Evolutionary conservation across 2,888 invertebrate species (phyloP).

Genomic region (Microctonus hyperodae): DNA sequence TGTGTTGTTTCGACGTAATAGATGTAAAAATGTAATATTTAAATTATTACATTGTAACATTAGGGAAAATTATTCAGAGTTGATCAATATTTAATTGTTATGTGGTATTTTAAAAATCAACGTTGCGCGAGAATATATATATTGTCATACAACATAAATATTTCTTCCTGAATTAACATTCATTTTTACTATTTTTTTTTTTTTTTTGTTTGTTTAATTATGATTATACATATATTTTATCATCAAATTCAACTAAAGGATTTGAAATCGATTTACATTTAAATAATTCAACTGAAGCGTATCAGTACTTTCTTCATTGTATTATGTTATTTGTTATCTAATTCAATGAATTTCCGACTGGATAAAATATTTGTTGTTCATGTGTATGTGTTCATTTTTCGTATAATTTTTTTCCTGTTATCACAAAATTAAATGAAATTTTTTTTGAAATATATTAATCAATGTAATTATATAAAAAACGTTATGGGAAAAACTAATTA

Average conservation of each 20-base stretch:
- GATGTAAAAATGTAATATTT: constrained; percentile 36
- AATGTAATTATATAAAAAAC: background rate
- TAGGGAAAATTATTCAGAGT: background rate
- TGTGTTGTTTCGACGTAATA: constrained; percentile 28
- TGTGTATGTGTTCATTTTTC: background rate
- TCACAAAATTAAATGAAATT: background rate
- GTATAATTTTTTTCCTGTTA: background rate
- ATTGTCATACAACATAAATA: background rate
- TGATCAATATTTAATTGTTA: background rate
- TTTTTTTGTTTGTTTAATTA: too few relatives aligned
- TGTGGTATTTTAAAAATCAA: background rate
- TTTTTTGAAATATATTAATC: background rate
- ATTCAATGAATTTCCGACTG: too few relatives aligned
- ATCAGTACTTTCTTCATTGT: too few relatives aligned
- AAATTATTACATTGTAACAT: constrained; percentile 15
- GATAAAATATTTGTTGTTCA: background rate
- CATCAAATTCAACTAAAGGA: too few relatives aligned
- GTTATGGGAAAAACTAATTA: background rate
- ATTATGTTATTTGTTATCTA: too few relatives aligned
- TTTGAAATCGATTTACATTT: too few relatives aligned
- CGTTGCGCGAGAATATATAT: background rate
- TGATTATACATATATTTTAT: too few relatives aligned
- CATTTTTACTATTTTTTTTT: background rate
- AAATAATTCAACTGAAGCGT: too few relatives aligned
- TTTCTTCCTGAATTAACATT: background rate